Percentiles rank a stretch among this genome's conserved stretches.
Conservation (phyloP, 1,140 invertebrate species). For the Drepana arcuata region DNA sequence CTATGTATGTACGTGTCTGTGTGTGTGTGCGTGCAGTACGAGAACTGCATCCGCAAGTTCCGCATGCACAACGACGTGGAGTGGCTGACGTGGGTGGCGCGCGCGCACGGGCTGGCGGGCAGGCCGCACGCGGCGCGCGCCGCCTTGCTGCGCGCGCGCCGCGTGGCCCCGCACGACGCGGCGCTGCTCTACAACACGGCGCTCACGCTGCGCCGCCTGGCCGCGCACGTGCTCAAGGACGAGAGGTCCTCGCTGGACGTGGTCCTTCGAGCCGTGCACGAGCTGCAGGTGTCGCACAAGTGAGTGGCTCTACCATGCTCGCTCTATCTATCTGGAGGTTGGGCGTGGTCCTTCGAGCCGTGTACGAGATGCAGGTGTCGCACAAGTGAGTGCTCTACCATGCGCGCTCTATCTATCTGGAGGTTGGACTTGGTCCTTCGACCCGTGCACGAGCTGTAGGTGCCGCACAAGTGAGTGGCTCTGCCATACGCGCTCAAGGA, state of each 20-base stretch:
- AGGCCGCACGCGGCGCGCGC: constrained; percentile 91
- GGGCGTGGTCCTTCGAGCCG: constrained; percentile 90
- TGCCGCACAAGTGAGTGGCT: too few relatives aligned
- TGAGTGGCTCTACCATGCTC: too few relatives aligned
- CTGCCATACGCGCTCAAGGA: too few relatives aligned
- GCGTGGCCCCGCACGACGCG: constrained; percentile 94
- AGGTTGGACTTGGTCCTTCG: too few relatives aligned
- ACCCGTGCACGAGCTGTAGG: constrained; percentile 85
- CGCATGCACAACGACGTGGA: constrained; percentile 95
- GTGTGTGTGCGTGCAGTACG: too few relatives aligned
- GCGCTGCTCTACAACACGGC: constrained; percentile 96
- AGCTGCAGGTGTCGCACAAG: constrained; percentile 94
- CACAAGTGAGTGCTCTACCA: too few relatives aligned
- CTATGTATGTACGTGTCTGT: too few relatives aligned
- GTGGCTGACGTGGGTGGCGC: constrained; percentile 93
- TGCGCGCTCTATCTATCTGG: too few relatives aligned
- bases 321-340: too few relatives aligned
- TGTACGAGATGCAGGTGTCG: too few relatives aligned
- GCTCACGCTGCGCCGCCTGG: constrained; percentile 92
- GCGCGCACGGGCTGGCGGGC: constrained; percentile 94
- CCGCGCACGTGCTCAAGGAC: constrained; percentile 93
- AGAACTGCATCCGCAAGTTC: constrained; percentile 99
- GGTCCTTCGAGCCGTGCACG: constrained; percentile 93
- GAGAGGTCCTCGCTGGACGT: constrained; percentile 92
- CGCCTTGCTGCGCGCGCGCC: constrained; percentile 90